phyloP scores from a whole-genome alignment of 1,140 invertebrate genomes.

The Scaptomyza graminum region DNA sequence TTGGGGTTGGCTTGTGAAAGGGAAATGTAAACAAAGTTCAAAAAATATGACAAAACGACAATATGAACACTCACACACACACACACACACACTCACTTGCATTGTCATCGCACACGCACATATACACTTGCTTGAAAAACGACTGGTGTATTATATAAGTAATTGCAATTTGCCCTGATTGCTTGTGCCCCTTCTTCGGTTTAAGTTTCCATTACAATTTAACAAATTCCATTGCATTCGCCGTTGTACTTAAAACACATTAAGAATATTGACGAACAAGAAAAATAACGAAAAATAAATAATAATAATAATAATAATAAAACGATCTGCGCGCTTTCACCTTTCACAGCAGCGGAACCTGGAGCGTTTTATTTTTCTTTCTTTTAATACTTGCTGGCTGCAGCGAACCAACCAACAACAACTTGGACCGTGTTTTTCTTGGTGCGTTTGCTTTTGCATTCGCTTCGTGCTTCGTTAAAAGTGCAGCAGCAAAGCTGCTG shows the following conservation, averaged over 20 bases:
- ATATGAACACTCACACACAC: conserved; percentile 21
- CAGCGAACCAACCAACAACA: conserved; percentile 4
- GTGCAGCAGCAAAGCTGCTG: conserved; percentile 48
- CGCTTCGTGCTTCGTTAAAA: conserved; percentile 45
- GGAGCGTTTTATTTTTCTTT: conserved; percentile 35
- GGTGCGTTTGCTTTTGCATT: conserved; percentile 37
- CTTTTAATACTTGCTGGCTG: conserved; percentile 38
- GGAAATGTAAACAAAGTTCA: conserved; percentile 78
- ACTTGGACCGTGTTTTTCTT: conserved; percentile 37
- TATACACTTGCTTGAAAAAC: conserved; percentile 23
- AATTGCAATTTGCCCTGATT: conserved; percentile 68
- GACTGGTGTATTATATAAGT: conserved; percentile 70
- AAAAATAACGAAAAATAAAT: conserved; percentile 5
- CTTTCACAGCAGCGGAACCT: conserved; percentile 61
- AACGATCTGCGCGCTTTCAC: conserved; percentile 69
- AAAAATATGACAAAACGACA: conserved; percentile 57
- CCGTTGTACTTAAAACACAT: conserved; percentile 21
- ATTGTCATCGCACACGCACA: conserved; percentile 21
- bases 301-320: conserved; percentile 26
- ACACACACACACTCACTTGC: conserved; percentile 19
- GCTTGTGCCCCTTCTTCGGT: conserved; percentile 24
- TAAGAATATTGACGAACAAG: conserved; percentile 3
- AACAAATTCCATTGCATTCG: conserved; percentile 18
- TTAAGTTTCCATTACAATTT: conserved; percentile 21
- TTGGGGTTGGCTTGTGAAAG: conserved; percentile 51